Base-by-base conservation (phyloP, 2,113 vertebrate genomes). In the Aramus guarauna region DNA sequence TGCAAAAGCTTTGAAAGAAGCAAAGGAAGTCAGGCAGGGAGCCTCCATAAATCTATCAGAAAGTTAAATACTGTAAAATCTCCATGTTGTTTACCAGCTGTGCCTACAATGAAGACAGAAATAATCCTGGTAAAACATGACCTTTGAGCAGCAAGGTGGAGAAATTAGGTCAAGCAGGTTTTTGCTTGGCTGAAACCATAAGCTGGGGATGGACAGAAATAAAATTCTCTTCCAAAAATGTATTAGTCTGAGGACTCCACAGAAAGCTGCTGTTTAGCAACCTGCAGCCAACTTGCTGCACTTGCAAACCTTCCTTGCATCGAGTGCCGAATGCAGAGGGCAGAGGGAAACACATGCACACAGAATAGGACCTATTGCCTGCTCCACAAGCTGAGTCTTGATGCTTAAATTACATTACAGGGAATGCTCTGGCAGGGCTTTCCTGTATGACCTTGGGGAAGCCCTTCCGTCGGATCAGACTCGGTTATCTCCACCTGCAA, bases 21-120 rank as follows among this genome's bases (percentile, higher is more conserved):
- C 19, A 60, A 90, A 95, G 37, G 14, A 92, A 90, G 55, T 69
- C 88, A 88, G 56, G 94, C 91, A 94, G 90, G 74, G 94, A 96
- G 74, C 81, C 89, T 76, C 87, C 81, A 91, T 92, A 96, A 97
- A 96, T 95, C 89, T 80, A 85, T 92, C 89, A 96, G 84, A 97
- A 97, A 95, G 93, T 92, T 96, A 96, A 96, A 96, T 96, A 93
- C 96, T 96, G 94, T 96, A 95, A 96, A 97, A 96, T 95, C 91
- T 96, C 88, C 66, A 68, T 36, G 68, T 93, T 97, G 88, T 96
- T 97, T 97, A 94, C 97, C 95, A 97, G 93, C 94, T 90, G 90
- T 96, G 93, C 94, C 94, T 92, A 94, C 84, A 90, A 91, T 36
- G 80, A 94, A 94, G 91, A 56, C 90, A 74, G 72, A 95, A 94